A percentile compares a stretch with the other conserved stretches of the same genome.
Conservation (phyloP, 2,113 vertebrate genomes). For the Triplophysa rosa region DNA sequence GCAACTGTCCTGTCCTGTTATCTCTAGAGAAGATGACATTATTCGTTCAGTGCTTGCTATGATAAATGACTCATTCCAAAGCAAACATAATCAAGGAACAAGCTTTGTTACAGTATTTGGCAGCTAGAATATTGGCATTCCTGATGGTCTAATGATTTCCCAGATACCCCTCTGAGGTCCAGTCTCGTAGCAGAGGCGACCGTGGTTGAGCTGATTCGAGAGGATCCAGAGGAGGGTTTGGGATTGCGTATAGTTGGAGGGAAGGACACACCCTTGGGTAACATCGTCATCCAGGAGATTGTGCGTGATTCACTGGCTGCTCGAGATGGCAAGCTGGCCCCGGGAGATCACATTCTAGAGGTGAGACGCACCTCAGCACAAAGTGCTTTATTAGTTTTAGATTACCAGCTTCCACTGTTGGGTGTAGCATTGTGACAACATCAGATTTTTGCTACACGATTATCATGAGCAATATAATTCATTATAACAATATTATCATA, state of each 20-base stretch:
- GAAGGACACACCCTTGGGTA: slow-evolving; percentile 89
- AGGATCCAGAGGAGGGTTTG: slow-evolving; percentile 81
- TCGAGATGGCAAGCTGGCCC: slow-evolving; percentile 83
- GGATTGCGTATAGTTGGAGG: slow-evolving; percentile 89
- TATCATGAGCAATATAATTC: no score
- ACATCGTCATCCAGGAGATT: slow-evolving; percentile 88
- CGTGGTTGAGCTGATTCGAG: slow-evolving; percentile 81
- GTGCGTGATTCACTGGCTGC: slow-evolving; percentile 79
- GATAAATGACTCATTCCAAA: slow-evolving; percentile 14
- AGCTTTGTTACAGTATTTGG: background rate
- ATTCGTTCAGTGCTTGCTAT: background rate
- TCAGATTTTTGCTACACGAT: no score
- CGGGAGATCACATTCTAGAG: slow-evolving; percentile 91
- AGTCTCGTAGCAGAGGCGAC: slow-evolving; percentile 87
- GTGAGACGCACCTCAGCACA: slow-evolving; percentile 63
- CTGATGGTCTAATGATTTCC: background rate
- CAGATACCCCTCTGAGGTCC: slow-evolving; percentile 81
- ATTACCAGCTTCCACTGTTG: background rate
- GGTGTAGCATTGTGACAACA: no score
- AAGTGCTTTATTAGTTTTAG: background rate
- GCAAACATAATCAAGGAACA: background rate
- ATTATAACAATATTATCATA: no score
- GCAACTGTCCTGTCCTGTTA: slow-evolving; percentile 40
- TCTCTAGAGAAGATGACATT: slow-evolving; percentile 27
- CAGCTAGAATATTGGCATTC: background rate